These are phyloP conservation scores for Colletes latitarsis DNA, from an alignment of 1,140 invertebrate genomes.

Conservation along the genomic window DNA sequence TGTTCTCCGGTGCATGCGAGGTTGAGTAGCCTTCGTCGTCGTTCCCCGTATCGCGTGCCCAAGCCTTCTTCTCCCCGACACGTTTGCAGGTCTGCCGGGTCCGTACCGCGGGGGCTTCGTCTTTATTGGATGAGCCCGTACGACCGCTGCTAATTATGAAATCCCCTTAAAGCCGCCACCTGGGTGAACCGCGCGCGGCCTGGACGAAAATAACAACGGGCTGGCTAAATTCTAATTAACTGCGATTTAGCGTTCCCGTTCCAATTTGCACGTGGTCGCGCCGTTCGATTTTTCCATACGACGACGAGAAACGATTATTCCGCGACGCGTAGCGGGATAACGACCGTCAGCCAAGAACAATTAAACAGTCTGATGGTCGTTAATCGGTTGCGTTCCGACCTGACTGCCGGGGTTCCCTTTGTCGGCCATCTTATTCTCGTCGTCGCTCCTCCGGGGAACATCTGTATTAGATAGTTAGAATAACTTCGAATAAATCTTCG, in stretches of 20 bases:
- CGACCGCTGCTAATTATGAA: conserved; percentile 69
- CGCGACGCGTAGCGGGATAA: conserved; percentile 34
- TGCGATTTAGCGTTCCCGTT: conserved; percentile 34
- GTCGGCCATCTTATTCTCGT: neutral
- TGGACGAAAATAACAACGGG: conserved; percentile 38
- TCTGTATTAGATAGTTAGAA: too few relatives aligned
- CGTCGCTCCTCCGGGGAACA: too few relatives aligned
- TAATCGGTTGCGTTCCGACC: neutral
- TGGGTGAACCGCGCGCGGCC: conserved; percentile 32
- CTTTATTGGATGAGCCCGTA: conserved; percentile 78
- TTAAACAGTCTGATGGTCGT: neutral
- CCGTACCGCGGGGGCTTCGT: conserved; percentile 69
- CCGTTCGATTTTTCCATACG: neutral
- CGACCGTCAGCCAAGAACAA: neutral
- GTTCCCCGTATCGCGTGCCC: conserved; percentile 20
- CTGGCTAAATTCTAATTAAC: conserved; percentile 44
- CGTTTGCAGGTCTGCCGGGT: conserved; percentile 49
- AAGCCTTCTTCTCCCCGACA: conserved; percentile 24
- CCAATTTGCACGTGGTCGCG: conserved; percentile 20
- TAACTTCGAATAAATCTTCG: too few relatives aligned
- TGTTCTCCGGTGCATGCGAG: neutral
- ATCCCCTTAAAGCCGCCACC: conserved; percentile 65
- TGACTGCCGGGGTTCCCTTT: neutral
- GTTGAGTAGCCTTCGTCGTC: neutral
- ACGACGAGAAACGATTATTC: neutral